phyloP scores from a whole-genome alignment of 1,140 invertebrate species.

The Penaeus chinensis region DNA sequence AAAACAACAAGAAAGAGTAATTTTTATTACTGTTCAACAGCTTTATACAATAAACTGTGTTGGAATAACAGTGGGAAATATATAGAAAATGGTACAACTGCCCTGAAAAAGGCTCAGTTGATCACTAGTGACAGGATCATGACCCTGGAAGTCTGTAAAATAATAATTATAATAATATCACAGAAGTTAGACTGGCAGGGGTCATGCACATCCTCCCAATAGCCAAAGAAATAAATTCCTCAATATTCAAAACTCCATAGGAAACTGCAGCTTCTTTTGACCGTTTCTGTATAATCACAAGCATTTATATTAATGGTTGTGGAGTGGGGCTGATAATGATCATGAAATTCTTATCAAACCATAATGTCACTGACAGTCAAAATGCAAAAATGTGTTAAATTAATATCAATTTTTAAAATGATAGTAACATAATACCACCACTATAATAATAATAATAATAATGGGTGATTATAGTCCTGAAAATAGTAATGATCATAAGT shows the following conservation, averaged over 20 bases:
- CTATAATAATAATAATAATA: no score
- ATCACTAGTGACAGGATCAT: not conserved
- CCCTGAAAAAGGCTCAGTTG: constrained; percentile 13
- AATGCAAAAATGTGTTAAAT: no score
- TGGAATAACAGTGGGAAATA: constrained; percentile 27
- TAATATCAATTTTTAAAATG: no score
- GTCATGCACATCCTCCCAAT: constrained; percentile 23
- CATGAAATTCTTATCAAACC: no score
- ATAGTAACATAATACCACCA: no score
- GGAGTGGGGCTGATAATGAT: no score
- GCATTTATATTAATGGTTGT: no score
- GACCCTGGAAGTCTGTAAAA: constrained; percentile 53
- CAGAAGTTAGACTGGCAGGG: constrained; percentile 45
- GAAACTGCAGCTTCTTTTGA: not conserved
- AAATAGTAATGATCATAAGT: no score
- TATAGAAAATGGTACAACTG: constrained; percentile 34
- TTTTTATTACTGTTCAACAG: constrained; percentile 39
- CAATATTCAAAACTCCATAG: constrained; percentile 14
- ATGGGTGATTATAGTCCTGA: no score
- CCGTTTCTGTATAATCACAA: no score
- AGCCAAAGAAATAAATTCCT: not conserved
- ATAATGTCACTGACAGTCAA: no score
- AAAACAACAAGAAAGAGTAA: not conserved
- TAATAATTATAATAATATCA: constrained; percentile 51
- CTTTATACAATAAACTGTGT: constrained; percentile 36